Conservation (phyloP, 2,113 vertebrate species). For the Turdus rufiventris region DNA sequence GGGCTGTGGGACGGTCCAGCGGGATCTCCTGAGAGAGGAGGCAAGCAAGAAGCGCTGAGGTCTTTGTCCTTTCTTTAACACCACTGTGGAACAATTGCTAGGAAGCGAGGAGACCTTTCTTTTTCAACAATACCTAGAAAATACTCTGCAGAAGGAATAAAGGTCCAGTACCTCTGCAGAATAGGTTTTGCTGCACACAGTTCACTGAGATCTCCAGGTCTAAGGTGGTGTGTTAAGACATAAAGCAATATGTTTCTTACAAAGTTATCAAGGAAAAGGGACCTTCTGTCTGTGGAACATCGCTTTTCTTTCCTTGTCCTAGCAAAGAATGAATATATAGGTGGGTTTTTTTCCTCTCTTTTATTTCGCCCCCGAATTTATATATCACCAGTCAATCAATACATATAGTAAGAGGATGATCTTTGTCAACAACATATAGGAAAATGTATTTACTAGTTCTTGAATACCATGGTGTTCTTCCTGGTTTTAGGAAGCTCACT, state of each 20-base stretch:
- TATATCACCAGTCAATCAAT: fast-evolving
- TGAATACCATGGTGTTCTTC: not conserved
- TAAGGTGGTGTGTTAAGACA: not conserved
- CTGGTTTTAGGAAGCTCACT: not conserved
- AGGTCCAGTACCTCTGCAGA: not conserved
- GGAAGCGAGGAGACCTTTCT: not conserved
- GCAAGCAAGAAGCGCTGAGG: not conserved
- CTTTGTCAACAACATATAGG: not conserved
- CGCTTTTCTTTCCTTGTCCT: not conserved
- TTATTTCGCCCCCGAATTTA: fast-evolving
- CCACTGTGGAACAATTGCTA: not conserved
- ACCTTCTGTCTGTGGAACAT: not conserved
- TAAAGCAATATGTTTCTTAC: not conserved
- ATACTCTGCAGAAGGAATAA: not conserved
- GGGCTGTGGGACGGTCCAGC: not conserved
- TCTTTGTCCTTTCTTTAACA: not conserved
- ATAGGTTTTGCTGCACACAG: not conserved
- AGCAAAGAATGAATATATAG: not conserved
- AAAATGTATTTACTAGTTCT: not conserved
- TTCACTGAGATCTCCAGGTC: not conserved
- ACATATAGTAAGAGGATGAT: not conserved
- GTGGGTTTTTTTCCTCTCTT: not conserved
- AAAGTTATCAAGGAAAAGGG: not conserved
- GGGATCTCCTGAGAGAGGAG: no score
- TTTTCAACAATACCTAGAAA: not conserved